Base-by-base conservation (phyloP, 23 tunicate genomes). In the Clavelina lepadiformis region DNA sequence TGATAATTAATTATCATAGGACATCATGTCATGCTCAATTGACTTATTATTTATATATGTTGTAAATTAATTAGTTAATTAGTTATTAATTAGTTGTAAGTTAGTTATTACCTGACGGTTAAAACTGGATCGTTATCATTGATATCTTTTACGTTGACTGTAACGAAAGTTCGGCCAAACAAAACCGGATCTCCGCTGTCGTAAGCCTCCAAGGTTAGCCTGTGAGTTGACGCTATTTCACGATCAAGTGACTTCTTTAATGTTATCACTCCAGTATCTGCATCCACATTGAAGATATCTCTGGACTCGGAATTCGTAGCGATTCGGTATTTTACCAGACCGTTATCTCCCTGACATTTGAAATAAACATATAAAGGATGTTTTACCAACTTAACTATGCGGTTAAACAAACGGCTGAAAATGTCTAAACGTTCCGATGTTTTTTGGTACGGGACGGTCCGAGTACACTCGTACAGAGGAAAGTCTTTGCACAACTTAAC, bases 321-420 rank as follows among this genome's bases (percentile, higher is more conserved):
- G 32, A 83, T 59, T 32, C 58, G 44, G 51, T 86, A 86, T 23
- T 69, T 53, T 26, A 84, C 78, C n/a, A 61, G 22, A 5, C 82
- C 93, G 57, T 84, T 84, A 35, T 66, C 81, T 4, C 76, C 81
- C 91, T 82, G 58, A 18, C n/a, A n/a, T n/a, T n/a, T n/a, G n/a
- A n/a, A n/a, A n/a, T n/a, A n/a, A n/a, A n/a, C n/a, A n/a, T n/a
- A n/a, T n/a, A n/a, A n/a, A n/a, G n/a, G n/a, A n/a, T n/a, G n/a
- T n/a, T n/a, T n/a, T n/a, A n/a, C n/a, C n/a, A n/a, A n/a, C n/a
- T n/a, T n/a, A n/a, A n/a, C n/a, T n/a, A n/a, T n/a, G n/a, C n/a
- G n/a, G n/a, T n/a, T n/a, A n/a, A n/a, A n/a, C n/a, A n/a, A n/a
- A n/a, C n/a, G n/a, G n/a, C n/a, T n/a, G n/a, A n/a, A n/a, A n/a